Evolutionary conservation across 2,888 invertebrate genomes (phyloP), one percentile per base, ranked within the genome.

Genomic region (Melanotus villosus): DNA sequence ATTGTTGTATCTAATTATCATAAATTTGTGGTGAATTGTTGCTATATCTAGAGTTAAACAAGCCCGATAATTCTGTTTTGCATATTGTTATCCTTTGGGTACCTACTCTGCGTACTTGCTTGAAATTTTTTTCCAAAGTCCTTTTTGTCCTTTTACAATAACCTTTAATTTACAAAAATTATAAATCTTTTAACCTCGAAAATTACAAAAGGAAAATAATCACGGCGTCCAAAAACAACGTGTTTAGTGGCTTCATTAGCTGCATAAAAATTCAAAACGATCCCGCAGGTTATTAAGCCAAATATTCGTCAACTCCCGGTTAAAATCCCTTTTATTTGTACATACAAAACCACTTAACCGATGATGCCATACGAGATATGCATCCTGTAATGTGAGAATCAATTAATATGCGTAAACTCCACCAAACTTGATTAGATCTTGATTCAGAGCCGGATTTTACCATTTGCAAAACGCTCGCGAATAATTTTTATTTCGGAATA

Each of bases 1-100:
- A 79, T 80, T 79, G 77, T 78, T 80, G 80, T 79, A 82, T 82
- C 79, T 79, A 78, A 81, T 81, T 81, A 81, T 79, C 82, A 83
- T 83, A 82, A 82, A 82, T 82, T 82, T 78, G 79, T 79, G 80
- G 80, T 79, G 74, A 79, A 81, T 80, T 79, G 75, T 70, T 74
- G 78, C 80, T 75, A 62, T 56, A 73, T 75, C 71, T 72, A 30
- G 63, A 60, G 72, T 76, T 72, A 76, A 79, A 81, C 52, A 79
- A 79, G 80, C 78, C 79, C 78, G 34, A 34, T 34, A 34, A 12
- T 34, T 34, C 41, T 41, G 41, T 16, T 41, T 41, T 18, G 41
- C 41, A 41, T 41, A 41, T 7, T 3, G 2, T 41, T 12, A 34
- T 34, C 12, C 34, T 34, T 34, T 12, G n/a, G 12, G n/a, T n/a